Evolutionary conservation across 2,113 vertebrate species (phyloP), one percentile per base, ranked within the genome.

Genomic region (Holacanthus passer): DNA sequence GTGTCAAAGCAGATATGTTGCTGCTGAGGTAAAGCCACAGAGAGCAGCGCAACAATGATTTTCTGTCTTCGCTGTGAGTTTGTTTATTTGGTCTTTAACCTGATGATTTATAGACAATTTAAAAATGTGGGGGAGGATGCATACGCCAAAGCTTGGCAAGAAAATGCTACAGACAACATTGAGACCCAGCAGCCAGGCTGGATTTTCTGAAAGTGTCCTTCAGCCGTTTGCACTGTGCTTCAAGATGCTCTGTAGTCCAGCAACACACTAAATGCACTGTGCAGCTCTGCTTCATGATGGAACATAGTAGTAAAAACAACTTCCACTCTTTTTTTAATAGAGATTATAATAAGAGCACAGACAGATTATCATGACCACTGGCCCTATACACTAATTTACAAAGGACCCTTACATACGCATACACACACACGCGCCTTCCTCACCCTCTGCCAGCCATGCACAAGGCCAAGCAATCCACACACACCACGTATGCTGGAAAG

Each of bases 11-110:
- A 55, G 58, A 65, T 59, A 35, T 16, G 59, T 47, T 64, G 7
- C 16, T 37, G 69, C 69, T 22, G 29, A 58, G 41, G n/a, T 73
- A 50, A 66, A 73, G 31, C 41, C 39, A 70, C 35, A 52, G 55
- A 70, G 47, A 64, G 68, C 69, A n/a, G 52, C 11, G 41, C 52
- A 47, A 35, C 55, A 72, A 43, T 13, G 68, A 72, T 72, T 63
- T 79, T 27, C 77, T 64, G 67, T 72, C 68, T 69, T 55, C 37
- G 22, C 58, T 35, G 11, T 12, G 69, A 39, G 43, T 74, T 66
- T 80, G 50, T 73, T 66, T 59, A 50, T 66, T 50, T 67, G 62
- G 19, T 81, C 60, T 81, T 50, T 81, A 59, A 67, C 43, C 52
- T 39, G 6, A 31, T 73, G 48, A 59, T 72, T 64, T 55, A 79